Conservation (phyloP, 2,113 vertebrate genomes). For the Maccullochella peelii region DNA sequence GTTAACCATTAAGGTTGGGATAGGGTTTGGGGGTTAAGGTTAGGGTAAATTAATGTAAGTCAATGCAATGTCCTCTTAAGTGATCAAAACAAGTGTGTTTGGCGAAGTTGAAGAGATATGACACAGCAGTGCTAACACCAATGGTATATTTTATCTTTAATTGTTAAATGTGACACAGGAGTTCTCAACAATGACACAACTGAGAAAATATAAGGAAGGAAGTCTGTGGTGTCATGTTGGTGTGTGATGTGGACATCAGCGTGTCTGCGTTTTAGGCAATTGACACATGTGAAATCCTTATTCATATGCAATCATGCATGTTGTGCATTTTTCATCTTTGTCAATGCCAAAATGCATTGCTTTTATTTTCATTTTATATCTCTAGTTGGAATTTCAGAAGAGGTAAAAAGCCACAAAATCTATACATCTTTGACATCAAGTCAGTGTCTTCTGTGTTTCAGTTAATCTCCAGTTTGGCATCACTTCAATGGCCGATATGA, state of each 20-base stretch:
- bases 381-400: background rate
- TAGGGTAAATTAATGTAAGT: background rate
- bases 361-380: background rate
- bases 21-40: background rate
- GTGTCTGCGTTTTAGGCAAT: constrained; percentile 6
- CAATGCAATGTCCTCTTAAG: background rate
- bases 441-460: constrained; percentile 8
- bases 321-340: constrained; percentile 5
- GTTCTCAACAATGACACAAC: background rate
- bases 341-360: background rate
- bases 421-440: background rate
- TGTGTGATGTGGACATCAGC: constrained; percentile 8
- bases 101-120: background rate
- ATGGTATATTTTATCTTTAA: background rate
- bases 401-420: background rate
- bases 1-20: background rate
- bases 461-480: background rate
- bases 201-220: constrained; percentile 20
- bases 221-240: constrained; percentile 13
- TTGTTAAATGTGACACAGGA: background rate
- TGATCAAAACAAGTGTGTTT: background rate
- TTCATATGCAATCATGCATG: background rate
- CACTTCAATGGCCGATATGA: constrained; percentile 18
- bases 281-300: constrained; percentile 26
- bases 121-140: background rate